A percentile compares a stretch with the other conserved stretches of the same genome.
Conservation (phyloP, 2,888 invertebrate species). For the Tachina grossa region DNA sequence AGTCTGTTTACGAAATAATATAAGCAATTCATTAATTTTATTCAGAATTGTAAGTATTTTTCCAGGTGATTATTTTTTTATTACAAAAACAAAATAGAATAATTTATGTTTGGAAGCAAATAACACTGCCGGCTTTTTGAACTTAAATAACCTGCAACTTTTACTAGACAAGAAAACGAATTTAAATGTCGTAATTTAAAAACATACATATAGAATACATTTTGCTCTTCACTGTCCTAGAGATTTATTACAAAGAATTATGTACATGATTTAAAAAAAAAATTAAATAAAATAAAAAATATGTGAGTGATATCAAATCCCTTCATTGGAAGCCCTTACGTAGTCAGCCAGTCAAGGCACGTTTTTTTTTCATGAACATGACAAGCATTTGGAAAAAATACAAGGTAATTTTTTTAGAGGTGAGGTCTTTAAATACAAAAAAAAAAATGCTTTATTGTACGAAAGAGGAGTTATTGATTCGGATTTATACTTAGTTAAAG, state of each 20-base stretch:
- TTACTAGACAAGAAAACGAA: not conserved
- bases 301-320: slow-evolving; percentile 45
- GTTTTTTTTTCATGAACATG: slow-evolving; percentile 75
- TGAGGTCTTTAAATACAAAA: not conserved
- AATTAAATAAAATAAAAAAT: not conserved
- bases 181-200: not conserved
- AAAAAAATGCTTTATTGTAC: not conserved
- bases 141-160: slow-evolving; percentile 40
- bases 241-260: slow-evolving; percentile 8
- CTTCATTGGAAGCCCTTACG: slow-evolving; percentile 55
- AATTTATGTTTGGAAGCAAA: slow-evolving; percentile 16
- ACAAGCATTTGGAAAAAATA: slow-evolving; percentile 75
- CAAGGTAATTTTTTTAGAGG: not conserved
- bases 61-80: slow-evolving; percentile 15
- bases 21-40: slow-evolving; percentile 13
- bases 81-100: not conserved
- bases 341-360: slow-evolving; percentile 73
- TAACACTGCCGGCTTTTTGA: slow-evolving; percentile 31
- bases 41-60: slow-evolving; percentile 32
- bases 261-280: not conserved
- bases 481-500: no score
- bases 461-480: not conserved
- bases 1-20: slow-evolving; percentile 6
- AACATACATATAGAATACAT: not conserved
- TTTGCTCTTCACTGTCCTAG: slow-evolving; percentile 36